Percentiles rank a stretch among this genome's conserved stretches.
Evolutionary conservation across 1,140 invertebrate species (phyloP).

Genomic region (Potamilus streckersoni): DNA sequence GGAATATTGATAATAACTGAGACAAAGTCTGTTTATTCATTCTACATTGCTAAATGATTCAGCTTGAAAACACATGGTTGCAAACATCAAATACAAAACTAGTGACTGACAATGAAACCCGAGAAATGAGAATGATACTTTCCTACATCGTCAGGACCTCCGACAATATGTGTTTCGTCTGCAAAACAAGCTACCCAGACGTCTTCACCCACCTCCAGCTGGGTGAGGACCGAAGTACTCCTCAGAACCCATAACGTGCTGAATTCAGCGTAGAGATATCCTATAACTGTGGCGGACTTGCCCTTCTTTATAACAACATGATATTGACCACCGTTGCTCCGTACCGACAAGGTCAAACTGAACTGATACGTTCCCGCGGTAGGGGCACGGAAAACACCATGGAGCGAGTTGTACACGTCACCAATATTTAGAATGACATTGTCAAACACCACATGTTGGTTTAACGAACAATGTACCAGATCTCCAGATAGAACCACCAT

Average conservation of each 20-base stretch:
- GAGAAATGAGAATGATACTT: no score
- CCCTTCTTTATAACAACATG: constrained; percentile 1
- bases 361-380: not conserved
- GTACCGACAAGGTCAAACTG: not conserved
- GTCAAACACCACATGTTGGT: not conserved
- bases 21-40: no score
- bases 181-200: constrained; percentile 11
- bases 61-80: no score
- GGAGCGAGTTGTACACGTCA: not conserved
- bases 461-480: no score
- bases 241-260: constrained; percentile 9
- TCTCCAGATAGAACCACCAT: no score
- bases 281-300: constrained; percentile 1
- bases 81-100: no score
- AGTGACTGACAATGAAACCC: no score
- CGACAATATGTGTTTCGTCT: not conserved
- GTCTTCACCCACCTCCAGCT: constrained; percentile 6
- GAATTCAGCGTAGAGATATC: constrained; percentile 9
- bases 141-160: no score
- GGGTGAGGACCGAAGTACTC: constrained; percentile 11
- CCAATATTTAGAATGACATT: constrained; percentile 1
- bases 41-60: no score
- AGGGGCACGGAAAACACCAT: not conserved
- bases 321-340: not conserved
- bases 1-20: no score